Evolutionary conservation across 2,888 invertebrate genomes (phyloP), one percentile per base, ranked within the genome.

Genomic region (Drosophila putrida): DNA sequence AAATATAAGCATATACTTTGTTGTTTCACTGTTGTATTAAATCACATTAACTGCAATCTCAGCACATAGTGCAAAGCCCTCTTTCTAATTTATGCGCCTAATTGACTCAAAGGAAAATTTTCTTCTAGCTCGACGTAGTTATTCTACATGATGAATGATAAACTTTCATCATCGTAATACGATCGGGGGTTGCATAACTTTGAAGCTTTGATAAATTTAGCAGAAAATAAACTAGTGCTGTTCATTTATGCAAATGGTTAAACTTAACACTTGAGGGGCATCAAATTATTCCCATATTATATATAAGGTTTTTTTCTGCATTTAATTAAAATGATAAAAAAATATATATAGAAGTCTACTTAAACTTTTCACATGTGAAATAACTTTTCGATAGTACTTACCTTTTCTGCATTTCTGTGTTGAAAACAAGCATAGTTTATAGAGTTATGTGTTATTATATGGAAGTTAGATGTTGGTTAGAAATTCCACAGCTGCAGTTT

Each of bases 61-160:
- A 50, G 38, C 6, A 43, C 10, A 44, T 6, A 4, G 33, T 43
- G 25, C 6, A 5, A 8, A 35, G 43, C 13, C 11, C 15, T 46
- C 76, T 61, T 75, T 64, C 61, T 75, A 75, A 83, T 83, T 75
- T 75, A 80, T 80, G 73, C 69, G 57, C 68, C 65, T 77, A 77
- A 86, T 80, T 71, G 75, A 70, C 54, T 68, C 46, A 69, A 74
- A 70, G 63, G 63, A 33, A 66, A 71, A 59, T 20, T 70, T 49
- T 35, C 35, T 8, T 10, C 13, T 33, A 11, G 6, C 43, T 41
- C 20, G 20, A 41, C 4, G 9, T 9, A n/a, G n/a, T n/a, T n/a
- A 15, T 6, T 15, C 49, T 20, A 10, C 36, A 5, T 4, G n/a
- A 15, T 4, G 0, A 9, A 4, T 20, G 53, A 27, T 20, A n/a